Conservation (phyloP, 2,888 invertebrate genomes). For the Anaspis maculata region DNA sequence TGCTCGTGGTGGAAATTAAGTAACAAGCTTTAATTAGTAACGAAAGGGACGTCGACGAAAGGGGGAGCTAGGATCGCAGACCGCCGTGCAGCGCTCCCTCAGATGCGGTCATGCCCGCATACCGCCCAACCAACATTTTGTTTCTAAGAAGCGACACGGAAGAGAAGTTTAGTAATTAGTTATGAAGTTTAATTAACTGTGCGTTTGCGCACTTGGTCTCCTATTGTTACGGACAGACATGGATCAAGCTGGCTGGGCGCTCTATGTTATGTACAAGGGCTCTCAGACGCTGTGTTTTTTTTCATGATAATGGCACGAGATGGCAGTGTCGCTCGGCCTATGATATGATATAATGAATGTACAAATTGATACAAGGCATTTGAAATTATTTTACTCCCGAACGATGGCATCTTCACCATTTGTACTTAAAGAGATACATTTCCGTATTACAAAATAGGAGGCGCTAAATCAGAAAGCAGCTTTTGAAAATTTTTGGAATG, state of each 20-base stretch:
- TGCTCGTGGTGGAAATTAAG: too few relatives aligned
- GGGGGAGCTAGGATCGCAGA: constrained; percentile 13
- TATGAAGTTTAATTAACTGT: constrained; percentile 18
- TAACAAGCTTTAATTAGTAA: too few relatives aligned
- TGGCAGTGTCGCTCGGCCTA: constrained; percentile 40
- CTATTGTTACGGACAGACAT: constrained; percentile 20
- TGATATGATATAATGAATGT: constrained; percentile 41
- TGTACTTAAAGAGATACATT: constrained; percentile 27
- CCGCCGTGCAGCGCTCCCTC: constrained; percentile 9
- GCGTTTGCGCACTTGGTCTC: constrained; percentile 31
- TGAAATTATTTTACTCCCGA: constrained; percentile 24
- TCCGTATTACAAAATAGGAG: constrained; percentile 27
- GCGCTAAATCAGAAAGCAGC: constrained; percentile 9
- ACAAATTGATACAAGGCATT: constrained; percentile 42
- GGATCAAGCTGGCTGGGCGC: constrained; percentile 24
- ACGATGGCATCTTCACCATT: constrained; percentile 22
- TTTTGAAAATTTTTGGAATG: not conserved
- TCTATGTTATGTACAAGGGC: constrained; percentile 16
- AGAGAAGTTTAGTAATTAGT: constrained; percentile 15
- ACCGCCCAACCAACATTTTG: constrained; percentile 27
- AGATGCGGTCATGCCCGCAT: constrained; percentile 20
- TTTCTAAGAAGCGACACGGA: constrained; percentile 26
- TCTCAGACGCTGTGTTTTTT: constrained; percentile 15
- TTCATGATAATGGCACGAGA: constrained; percentile 36
- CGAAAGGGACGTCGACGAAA: too few relatives aligned